Evolutionary conservation across 2,113 vertebrate species (phyloP).

Genomic region (Pelobates fuscus): DNA sequence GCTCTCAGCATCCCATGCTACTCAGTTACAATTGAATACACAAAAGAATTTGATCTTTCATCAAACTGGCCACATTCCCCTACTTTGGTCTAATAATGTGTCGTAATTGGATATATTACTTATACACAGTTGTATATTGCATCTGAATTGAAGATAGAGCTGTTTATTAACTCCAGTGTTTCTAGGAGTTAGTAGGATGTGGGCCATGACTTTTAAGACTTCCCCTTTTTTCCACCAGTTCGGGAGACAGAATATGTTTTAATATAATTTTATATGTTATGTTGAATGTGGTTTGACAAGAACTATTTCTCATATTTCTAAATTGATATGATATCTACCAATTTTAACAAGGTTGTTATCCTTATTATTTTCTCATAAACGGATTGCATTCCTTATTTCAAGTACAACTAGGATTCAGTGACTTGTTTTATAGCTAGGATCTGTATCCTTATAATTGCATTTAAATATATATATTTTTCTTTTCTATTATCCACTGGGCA

Average conservation of each 20-base stretch:
- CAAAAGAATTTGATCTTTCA: slow-evolving; percentile 51
- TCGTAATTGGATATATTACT: slow-evolving; percentile 46
- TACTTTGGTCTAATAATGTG: slow-evolving; percentile 48
- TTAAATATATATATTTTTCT: not conserved
- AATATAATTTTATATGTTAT: not conserved
- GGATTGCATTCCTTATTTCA: no score
- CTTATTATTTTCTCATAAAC: no score
- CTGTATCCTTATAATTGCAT: not conserved
- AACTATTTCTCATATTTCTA: no score
- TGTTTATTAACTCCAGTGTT: slow-evolving; percentile 17
- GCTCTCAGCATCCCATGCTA: slow-evolving; percentile 47
- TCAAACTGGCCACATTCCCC: slow-evolving; percentile 50
- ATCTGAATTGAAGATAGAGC: slow-evolving; percentile 15
- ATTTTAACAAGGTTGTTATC: no score
- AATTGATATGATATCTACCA: no score
- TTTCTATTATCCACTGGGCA: not conserved
- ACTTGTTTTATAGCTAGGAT: not conserved
- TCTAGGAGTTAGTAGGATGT: not conserved
- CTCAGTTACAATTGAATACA: slow-evolving; percentile 50
- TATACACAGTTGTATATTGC: slow-evolving; percentile 31
- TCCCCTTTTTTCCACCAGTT: not conserved
- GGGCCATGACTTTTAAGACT: not conserved
- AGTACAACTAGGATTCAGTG: no score
- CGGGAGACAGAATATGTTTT: not conserved
- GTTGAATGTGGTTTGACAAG: no score